Conservation (phyloP, 2,797 vertebrate species). For the Muraenolepis orangiensis region DNA sequence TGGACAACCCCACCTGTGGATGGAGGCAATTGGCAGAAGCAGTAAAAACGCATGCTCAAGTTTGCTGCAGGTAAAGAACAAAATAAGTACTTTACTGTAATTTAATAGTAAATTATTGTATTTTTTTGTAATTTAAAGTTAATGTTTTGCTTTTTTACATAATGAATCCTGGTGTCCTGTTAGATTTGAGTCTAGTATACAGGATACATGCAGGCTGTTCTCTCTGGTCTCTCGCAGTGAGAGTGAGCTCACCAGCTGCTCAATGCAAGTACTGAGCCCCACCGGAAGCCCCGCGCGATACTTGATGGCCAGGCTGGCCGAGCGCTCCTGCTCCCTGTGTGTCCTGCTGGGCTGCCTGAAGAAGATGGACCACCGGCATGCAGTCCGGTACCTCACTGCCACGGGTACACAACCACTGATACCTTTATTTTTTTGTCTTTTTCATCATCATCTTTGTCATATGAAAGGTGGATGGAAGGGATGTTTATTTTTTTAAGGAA, state of each 20-base stretch:
- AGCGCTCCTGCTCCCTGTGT: constrained; percentile 71
- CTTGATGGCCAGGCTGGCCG: constrained; percentile 74
- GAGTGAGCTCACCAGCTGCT: constrained; percentile 80
- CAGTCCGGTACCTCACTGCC: constrained; percentile 67
- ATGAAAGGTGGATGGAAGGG: neutral
- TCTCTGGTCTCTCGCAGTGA: constrained; percentile 61
- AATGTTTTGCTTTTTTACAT: neutral
- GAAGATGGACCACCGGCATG: constrained; percentile 76
- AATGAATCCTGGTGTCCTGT: neutral
- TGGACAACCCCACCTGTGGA: constrained; percentile 76
- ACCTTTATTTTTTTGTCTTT: neutral
- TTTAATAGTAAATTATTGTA: too few relatives aligned
- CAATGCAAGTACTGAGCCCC: constrained; percentile 77
- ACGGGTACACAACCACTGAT: constrained; percentile 46
- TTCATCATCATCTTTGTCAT: neutral
- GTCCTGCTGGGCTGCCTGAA: constrained; percentile 75
- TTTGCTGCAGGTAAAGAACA: constrained; percentile 76
- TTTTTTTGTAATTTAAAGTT: neutral
- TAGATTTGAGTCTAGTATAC: neutral
- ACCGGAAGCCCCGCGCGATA: constrained; percentile 75
- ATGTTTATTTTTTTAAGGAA: too few relatives aligned
- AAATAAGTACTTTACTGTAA: neutral
- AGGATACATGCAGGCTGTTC: neutral
- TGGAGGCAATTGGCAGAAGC: constrained; percentile 78
- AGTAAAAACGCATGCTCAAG: constrained; percentile 62